A percentile compares a stretch with the other conserved stretches of the same genome.
These are phyloP conservation scores for Gymnoscelis rufifasciata DNA, from an alignment of 2,888 invertebrate genomes.

Conservation along the genomic window DNA sequence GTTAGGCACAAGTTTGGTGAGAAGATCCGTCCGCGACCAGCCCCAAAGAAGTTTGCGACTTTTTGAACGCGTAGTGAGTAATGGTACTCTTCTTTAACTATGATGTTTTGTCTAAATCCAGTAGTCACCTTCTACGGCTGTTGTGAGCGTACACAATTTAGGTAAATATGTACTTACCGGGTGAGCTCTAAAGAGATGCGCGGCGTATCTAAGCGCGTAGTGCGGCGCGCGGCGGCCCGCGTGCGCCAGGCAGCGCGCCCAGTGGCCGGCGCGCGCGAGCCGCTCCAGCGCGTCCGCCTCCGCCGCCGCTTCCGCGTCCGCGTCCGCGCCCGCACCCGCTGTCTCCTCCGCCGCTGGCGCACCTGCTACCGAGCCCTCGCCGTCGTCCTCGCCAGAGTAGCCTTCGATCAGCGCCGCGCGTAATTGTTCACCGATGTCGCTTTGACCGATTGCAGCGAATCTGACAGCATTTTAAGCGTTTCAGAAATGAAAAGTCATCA, in stretches of 20 bases:
- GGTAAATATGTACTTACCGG: conserved; percentile 38
- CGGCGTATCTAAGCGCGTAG: conserved; percentile 63
- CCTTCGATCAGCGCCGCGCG: conserved; percentile 60
- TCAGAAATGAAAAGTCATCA: no score
- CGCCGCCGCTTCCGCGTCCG: conserved; percentile 1
- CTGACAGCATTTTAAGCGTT: conserved; percentile 30
- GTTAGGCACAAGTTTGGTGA: no score
- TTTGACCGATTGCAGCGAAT: conserved; percentile 68
- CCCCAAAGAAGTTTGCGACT: no score
- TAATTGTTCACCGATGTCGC: conserved; percentile 67
- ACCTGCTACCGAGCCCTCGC: conserved; percentile 42
- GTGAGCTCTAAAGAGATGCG: conserved; percentile 61
- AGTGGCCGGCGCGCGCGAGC: conserved; percentile 66
- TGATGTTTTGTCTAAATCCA: no score
- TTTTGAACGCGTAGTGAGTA: no score
- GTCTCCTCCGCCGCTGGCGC: conserved; percentile 5
- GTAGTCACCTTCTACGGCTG: no score
- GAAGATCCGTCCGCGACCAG: no score
- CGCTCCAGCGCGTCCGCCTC: conserved; percentile 52
- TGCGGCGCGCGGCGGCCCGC: conserved; percentile 59
- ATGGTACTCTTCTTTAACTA: no score
- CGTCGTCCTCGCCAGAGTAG: conserved; percentile 44
- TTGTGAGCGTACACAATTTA: no score
- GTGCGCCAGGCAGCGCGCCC: conserved; percentile 67
- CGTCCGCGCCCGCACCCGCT: no score